Evolutionary conservation across 2,797 vertebrate species (phyloP).

Genomic region (Margarornis squamiger): DNA sequence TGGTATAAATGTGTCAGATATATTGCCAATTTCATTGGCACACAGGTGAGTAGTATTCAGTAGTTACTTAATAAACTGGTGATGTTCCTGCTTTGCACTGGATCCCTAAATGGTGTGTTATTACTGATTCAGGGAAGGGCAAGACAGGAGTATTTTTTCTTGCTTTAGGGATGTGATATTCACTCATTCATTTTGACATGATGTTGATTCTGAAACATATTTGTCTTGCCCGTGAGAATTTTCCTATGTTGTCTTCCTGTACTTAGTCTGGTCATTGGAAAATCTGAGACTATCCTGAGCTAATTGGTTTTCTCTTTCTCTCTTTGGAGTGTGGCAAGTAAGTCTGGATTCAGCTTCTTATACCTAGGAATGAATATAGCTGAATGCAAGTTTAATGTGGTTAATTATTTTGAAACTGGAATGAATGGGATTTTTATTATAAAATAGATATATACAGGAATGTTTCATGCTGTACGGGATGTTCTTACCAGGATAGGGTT

Average conservation of each 20-base stretch:
- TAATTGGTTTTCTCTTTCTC: neutral
- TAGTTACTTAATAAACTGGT: neutral
- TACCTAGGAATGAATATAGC: neutral
- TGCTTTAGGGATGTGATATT: neutral
- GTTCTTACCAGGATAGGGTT: neutral
- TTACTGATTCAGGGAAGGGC: neutral
- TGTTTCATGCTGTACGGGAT: neutral
- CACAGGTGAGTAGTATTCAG: neutral
- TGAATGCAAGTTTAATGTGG: neutral
- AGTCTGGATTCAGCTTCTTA: neutral
- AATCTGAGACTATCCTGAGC: neutral
- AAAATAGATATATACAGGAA: neutral
- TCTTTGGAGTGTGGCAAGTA: neutral
- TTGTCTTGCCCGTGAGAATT: neutral
- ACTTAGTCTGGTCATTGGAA: neutral
- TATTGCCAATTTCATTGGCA: neutral
- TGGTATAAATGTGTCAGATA: neutral
- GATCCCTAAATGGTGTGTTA: neutral
- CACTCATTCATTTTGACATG: neutral
- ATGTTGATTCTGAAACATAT: neutral
- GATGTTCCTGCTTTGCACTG: neutral
- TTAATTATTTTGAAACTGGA: neutral
- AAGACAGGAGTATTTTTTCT: rapidly evolving
- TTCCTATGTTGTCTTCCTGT: neutral
- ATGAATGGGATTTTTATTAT: neutral